Evolutionary conservation across 2,797 vertebrate genomes (phyloP), one percentile per base, ranked within the genome.

Genomic region (Calcarius lapponicus): DNA sequence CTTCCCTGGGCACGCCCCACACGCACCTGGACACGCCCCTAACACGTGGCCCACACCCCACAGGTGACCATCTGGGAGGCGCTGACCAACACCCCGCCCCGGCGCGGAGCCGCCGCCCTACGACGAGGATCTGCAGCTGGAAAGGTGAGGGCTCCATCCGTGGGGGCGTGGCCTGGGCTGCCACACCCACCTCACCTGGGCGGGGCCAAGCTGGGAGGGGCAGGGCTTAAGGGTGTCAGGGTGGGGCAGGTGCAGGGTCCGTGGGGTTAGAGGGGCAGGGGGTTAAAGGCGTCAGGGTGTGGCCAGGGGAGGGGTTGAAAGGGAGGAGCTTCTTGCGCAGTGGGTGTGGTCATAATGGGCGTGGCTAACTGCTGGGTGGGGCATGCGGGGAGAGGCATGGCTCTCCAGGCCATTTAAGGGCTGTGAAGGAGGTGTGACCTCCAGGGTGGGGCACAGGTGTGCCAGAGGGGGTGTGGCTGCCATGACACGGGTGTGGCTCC

Each of bases 21-120:
- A 0, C 2, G 0, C 51, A 2, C 32, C 58, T 6, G 51, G 67
- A 2, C 32, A 2, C 16, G 1, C 32, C 58, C 26, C 28, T 81
- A 2, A 57, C 2, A 0, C 5, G 15, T 34, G 9, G 12, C 17
- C 17, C 36, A 17, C 14, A 0, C 31, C 75, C 85, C 28, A 0
- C 78, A 99, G 99, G 99, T 99, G 95, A 99, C 99, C 40, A 98
- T 99, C 80, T 99, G 99, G 99, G 99, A 99, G 93, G 99, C 99
- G 13, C 97, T 99, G 95, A 99, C 99, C 86, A 99, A 99, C 97
- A 99, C 98, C 26, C 26, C 98, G 99, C 34, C 99, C 99, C 0
- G 94, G 97, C 4, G 4, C 25, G 0, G 60, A 92, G 45, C 86
- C 69, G 0, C 80, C 62, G 0, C 57, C 91, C 28, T 92, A 92